Evolutionary conservation across 2,113 vertebrate species (phyloP).

Genomic region (Ia io): DNA sequence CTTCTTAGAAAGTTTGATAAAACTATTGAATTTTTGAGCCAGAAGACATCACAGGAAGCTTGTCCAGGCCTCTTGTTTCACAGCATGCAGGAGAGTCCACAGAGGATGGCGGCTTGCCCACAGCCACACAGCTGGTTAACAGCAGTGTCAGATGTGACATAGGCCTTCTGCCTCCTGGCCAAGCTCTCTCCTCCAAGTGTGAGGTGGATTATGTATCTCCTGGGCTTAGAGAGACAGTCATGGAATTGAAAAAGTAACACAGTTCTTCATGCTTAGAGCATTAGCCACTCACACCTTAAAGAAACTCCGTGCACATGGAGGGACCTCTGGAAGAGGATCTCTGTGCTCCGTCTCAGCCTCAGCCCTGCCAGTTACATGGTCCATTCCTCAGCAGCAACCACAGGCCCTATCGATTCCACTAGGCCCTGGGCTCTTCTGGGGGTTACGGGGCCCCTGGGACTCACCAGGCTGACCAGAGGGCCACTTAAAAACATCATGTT

Average conservation of each 20-base stretch:
- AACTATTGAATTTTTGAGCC: neutral
- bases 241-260: neutral
- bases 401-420: neutral
- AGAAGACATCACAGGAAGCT: neutral
- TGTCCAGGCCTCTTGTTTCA: neutral
- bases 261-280: neutral
- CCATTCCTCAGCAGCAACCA: neutral
- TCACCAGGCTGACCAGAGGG: neutral
- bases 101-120: neutral
- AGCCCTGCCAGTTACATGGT: neutral
- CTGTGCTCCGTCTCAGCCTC: neutral
- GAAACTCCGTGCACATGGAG: neutral
- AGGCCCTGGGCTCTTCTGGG: neutral
- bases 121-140: neutral
- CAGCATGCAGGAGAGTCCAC: neutral
- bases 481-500: neutral
- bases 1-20: conserved; percentile 23
- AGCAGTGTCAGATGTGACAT: neutral
- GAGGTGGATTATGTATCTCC: neutral
- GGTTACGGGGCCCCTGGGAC: neutral
- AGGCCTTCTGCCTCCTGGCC: neutral
- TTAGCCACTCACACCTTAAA: neutral
- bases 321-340: neutral
- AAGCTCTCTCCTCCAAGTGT: neutral
- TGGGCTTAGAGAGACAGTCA: neutral